Conservation (phyloP, 2,888 invertebrate species). For the Lottia scabra region DNA sequence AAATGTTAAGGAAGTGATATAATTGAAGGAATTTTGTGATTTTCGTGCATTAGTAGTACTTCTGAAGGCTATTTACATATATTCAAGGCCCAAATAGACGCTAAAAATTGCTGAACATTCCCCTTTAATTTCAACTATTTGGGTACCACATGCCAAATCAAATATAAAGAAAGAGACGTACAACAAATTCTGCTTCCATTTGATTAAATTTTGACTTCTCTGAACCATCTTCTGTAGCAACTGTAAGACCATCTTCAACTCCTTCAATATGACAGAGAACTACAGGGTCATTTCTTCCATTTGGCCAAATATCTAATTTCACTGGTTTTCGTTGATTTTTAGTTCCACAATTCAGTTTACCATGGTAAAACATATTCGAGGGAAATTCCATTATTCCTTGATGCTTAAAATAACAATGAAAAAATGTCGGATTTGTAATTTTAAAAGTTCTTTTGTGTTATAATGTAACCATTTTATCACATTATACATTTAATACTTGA, state of each 20-base stretch:
- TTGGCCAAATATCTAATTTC: slow-evolving; percentile 45
- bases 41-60: too few species aligned
- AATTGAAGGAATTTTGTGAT: too few species aligned
- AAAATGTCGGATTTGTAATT: too few species aligned
- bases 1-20: too few species aligned
- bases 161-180: slow-evolving; percentile 28
- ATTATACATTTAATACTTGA: too few species aligned
- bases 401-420: slow-evolving; percentile 77
- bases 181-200: slow-evolving; percentile 42
- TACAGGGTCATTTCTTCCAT: slow-evolving; percentile 35
- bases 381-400: slow-evolving; percentile 83
- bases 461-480: too few species aligned
- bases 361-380: slow-evolving; percentile 78
- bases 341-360: slow-evolving; percentile 68
- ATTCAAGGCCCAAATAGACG: too few species aligned
- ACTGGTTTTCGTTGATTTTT: slow-evolving; percentile 40
- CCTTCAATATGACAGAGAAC: slow-evolving; percentile 50
- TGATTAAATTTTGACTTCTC: slow-evolving; percentile 37
- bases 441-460: too few species aligned
- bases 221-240: slow-evolving; percentile 22
- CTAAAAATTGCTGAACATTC: too few species aligned
- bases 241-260: slow-evolving; percentile 31
- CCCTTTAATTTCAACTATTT: too few species aligned
- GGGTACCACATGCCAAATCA: too few species aligned
- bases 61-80: too few species aligned